Base-by-base conservation (phyloP, 2,113 vertebrate species). In the Coryphaenoides rupestris region DNA sequence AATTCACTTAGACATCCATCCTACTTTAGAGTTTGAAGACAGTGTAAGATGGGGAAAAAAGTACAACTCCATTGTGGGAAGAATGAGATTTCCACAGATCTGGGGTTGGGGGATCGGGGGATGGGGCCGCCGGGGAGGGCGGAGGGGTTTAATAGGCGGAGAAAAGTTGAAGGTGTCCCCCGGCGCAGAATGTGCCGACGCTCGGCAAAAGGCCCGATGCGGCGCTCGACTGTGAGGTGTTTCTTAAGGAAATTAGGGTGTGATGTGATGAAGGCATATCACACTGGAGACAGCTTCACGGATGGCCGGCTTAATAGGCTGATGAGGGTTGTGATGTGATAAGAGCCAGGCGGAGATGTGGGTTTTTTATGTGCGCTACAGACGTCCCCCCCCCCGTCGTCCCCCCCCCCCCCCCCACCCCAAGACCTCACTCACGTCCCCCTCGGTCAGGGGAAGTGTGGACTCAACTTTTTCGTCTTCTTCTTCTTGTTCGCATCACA, bases 391-490 rank as follows among this genome's bases (percentile, higher is more conserved):
- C n/a, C 52, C 19, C 52, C 2, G 21, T 85, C n/a, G 52, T 54
- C 17, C n/a, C n/a, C 6, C 1, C n/a, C 52, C 19, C 52, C n/a
- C n/a, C 93, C 93, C 95, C 94, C 93, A 83, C 90, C 91, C 66
- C 91, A 90, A 62, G 91, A 92, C 76, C 93, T 94, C 88, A 92
- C 92, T n/a, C n/a, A n/a, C n/a, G n/a, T n/a, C n/a, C n/a, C 84
- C 93, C 90, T 66, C 91, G 90, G 77, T 90, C 90, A 55, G 88
- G 85, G 84, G 94, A 92, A 90, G 92, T 90, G 92, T 90, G 90
- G 85, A 90, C 17, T 94, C 93, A 81, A 95, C 91, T 82, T 90
- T 84, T 74, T 93, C 91, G 88, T 94, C 92, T 80, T 96, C 91
- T 80, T 92, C 88, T 12, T 40, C 13, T 12, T 40, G 9, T 40